Conservation (phyloP, 2,888 invertebrate species). For the Reticulitermes lucifugus region DNA sequence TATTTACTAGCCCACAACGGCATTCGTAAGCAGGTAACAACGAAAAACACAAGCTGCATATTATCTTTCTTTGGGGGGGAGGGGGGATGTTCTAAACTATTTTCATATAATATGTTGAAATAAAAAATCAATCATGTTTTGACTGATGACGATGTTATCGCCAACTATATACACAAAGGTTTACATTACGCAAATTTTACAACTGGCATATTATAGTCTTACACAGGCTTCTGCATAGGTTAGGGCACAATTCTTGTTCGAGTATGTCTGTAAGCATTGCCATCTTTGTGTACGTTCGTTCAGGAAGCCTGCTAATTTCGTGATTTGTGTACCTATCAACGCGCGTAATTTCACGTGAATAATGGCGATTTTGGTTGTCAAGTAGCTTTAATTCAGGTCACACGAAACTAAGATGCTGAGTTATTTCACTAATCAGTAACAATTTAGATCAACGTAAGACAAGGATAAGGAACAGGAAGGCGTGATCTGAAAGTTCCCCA, state of each 20-base stretch:
- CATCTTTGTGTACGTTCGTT: background rate
- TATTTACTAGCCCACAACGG: background rate
- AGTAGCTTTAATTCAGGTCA: background rate
- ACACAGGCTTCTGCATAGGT: no score
- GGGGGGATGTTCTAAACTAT: no score
- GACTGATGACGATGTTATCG: no score
- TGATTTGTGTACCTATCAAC: background rate
- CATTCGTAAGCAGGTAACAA: no score
- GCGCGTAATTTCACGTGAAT: background rate
- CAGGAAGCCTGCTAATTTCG: background rate
- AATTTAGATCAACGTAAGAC: background rate
- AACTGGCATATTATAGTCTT: no score
- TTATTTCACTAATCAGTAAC: background rate
- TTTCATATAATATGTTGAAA: no score
- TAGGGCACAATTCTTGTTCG: no score
- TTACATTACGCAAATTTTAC: no score
- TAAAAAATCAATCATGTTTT: no score
- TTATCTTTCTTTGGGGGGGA: no score
- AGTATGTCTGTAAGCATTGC: background rate
- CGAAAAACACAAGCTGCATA: no score
- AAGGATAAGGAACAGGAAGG: background rate
- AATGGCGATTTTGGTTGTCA: background rate
- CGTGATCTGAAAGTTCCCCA: background rate
- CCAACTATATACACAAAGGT: no score
- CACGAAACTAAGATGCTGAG: background rate